These are phyloP conservation scores for Microtus montanus DNA, from an alignment of 2,113 vertebrate genomes.

Conservation along the genomic window DNA sequence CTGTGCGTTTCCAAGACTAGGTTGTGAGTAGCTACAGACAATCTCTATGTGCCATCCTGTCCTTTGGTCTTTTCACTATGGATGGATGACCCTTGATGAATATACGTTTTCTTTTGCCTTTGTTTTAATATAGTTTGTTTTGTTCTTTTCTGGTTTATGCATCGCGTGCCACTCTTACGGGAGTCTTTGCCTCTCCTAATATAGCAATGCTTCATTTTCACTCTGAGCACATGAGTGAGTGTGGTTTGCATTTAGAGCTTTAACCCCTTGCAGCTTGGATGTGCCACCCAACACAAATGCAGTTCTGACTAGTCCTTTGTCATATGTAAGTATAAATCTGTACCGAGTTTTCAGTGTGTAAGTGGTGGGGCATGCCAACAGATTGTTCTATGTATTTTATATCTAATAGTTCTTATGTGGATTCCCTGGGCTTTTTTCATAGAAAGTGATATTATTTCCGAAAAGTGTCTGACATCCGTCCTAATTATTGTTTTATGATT, in stretches of 20 bases:
- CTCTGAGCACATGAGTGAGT: background rate
- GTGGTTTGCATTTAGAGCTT: background rate
- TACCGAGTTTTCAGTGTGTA: background rate
- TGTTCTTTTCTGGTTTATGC: background rate
- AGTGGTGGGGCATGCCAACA: background rate
- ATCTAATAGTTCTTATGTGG: background rate
- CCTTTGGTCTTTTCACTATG: background rate
- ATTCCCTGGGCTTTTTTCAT: background rate
- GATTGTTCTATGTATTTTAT: background rate
- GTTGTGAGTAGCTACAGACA: background rate
- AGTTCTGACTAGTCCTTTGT: background rate
- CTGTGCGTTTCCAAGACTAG: background rate
- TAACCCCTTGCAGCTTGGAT: background rate
- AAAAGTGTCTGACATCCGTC: background rate
- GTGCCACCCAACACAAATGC: background rate
- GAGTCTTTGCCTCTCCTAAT: background rate
- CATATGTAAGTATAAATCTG: background rate
- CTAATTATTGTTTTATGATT: conserved; percentile 6
- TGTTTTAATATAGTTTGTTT: conserved; percentile 7
- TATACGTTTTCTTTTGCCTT: background rate
- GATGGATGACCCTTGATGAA: background rate
- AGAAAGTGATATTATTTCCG: background rate
- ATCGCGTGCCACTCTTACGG: background rate
- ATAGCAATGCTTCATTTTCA: background rate
- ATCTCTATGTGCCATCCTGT: background rate